A percentile compares a stretch with the other conserved stretches of the same genome.
Conservation (phyloP, 2,113 vertebrate species). For the Pycnonotus jocosus region DNA sequence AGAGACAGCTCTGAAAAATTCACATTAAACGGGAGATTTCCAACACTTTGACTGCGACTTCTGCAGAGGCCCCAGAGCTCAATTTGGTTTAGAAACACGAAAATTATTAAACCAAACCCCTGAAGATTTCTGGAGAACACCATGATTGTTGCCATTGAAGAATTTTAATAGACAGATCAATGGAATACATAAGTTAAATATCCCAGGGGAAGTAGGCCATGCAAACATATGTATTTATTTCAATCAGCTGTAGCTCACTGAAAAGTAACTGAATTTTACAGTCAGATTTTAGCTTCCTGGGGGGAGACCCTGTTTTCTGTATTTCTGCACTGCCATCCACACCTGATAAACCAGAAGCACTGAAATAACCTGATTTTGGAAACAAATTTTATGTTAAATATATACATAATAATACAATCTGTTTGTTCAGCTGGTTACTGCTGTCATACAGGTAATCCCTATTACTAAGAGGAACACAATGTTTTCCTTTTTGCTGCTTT, state of each 20-base stretch:
- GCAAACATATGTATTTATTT: background rate
- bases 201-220: background rate
- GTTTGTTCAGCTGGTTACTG: background rate
- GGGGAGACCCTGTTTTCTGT: background rate
- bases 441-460: background rate
- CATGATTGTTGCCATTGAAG: background rate
- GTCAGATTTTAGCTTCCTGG: background rate
- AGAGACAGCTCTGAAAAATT: background rate
- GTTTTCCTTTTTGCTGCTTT: background rate
- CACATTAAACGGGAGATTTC: background rate
- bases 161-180: background rate
- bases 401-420: rapidly evolving
- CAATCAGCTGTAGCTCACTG: background rate
- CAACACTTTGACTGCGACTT: background rate
- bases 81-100: background rate
- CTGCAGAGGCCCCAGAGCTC: background rate
- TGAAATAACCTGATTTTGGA: background rate
- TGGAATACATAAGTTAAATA: rapidly evolving
- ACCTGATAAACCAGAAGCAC: background rate
- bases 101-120: background rate
- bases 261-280: background rate
- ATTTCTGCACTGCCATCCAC: background rate
- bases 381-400: background rate
- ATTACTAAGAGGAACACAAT: background rate
- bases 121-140: background rate